A percentile compares a stretch with the other conserved stretches of the same genome.
Evolutionary conservation across 2,113 vertebrate species (phyloP).

Genomic region (Lasiurus borealis): DNA sequence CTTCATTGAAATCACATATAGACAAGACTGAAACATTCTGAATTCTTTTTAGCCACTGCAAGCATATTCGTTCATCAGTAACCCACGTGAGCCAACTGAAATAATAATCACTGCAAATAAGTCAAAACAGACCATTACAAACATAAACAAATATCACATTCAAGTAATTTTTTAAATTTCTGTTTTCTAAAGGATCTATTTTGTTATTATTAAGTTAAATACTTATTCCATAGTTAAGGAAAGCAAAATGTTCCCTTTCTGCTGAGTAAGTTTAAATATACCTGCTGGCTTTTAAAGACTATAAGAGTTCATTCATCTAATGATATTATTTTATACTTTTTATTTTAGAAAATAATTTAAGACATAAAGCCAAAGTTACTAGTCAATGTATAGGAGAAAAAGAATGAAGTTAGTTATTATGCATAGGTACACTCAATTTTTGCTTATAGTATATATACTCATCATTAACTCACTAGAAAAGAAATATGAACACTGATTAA

Average conservation of each 20-base stretch:
- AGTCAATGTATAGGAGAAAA: not conserved
- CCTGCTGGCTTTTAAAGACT: not conserved
- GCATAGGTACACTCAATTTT: not conserved
- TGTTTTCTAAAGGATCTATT: not conserved
- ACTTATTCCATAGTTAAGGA: conserved; percentile 29
- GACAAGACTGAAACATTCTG: conserved; percentile 95
- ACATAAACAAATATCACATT: not conserved
- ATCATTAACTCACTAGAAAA: conserved; percentile 2
- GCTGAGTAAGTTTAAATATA: conserved; percentile 21
- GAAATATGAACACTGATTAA: not conserved
- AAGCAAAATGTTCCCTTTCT: not conserved
- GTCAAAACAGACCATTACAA: conserved; percentile 53
- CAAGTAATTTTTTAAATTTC: conserved; percentile 38
- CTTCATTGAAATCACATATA: conserved; percentile 92
- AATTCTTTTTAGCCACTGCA: conserved; percentile 95
- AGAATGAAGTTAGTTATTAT: conserved; percentile 9
- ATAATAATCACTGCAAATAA: conserved; percentile 93
- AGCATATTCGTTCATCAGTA: conserved; percentile 92
- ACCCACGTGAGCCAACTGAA: conserved; percentile 96
- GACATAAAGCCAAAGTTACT: not conserved
- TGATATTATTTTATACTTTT: conserved; percentile 27
- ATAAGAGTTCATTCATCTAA: not conserved
- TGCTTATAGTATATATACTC: not conserved
- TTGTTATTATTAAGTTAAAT: not conserved
- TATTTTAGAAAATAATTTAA: conserved; percentile 48